Percentiles rank a stretch among this genome's conserved stretches.
phyloP scores from a whole-genome alignment of 2,113 vertebrate genomes.

The Plestiodon gilberti region DNA sequence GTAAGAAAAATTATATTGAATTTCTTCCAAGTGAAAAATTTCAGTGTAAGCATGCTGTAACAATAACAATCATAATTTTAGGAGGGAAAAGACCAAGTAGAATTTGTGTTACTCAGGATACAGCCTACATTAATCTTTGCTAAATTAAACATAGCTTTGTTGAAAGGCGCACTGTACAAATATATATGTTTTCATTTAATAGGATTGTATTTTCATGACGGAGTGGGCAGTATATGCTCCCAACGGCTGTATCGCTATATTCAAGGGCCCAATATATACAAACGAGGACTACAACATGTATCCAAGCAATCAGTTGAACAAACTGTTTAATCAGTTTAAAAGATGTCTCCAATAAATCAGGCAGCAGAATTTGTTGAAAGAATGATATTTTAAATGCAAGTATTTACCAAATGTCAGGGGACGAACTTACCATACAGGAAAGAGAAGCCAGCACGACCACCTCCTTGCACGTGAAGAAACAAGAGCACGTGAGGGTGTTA shows the following conservation, averaged over 20 bases:
- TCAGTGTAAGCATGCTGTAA: constrained; percentile 35
- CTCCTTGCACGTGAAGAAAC: too few relatives aligned
- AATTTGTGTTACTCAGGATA: constrained; percentile 42
- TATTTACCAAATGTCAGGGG: too few relatives aligned
- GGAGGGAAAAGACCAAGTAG: constrained; percentile 47
- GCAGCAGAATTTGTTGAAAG: not conserved
- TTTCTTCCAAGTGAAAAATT: constrained; percentile 51
- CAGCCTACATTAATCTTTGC: constrained; percentile 55
- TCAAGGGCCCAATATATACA: not conserved
- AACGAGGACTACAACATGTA: not conserved
- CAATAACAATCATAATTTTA: constrained; percentile 50
- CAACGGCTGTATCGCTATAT: not conserved
- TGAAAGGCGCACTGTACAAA: constrained; percentile 28
- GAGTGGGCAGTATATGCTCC: not conserved
- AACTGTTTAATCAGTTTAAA: not conserved
- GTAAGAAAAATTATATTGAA: constrained; percentile 6
- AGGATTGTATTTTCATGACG: not conserved
- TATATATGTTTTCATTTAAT: not conserved
- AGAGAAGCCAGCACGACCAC: too few relatives aligned
- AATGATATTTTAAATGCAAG: too few relatives aligned
- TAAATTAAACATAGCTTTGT: constrained; percentile 58
- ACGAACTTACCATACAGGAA: too few relatives aligned
- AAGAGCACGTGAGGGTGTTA: too few relatives aligned
- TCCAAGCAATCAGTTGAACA: not conserved
- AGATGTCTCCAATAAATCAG: not conserved